Conservation (phyloP, 2,797 vertebrate genomes). For the Alosa sapidissima region DNA sequence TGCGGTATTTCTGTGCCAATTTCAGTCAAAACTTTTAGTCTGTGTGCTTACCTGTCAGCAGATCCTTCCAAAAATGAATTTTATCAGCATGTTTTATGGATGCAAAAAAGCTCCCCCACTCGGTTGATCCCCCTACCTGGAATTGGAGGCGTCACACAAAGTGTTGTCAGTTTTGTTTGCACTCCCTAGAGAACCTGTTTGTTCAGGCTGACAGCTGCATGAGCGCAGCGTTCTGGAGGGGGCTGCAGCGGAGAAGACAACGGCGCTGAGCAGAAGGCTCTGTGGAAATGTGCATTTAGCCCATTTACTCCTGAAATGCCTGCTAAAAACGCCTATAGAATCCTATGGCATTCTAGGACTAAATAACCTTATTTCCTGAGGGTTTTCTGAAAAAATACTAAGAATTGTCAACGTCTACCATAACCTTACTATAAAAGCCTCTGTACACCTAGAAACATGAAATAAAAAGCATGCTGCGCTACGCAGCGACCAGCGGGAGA, state of each 20-base stretch:
- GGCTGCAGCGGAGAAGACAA: no score
- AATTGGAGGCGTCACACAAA: background rate
- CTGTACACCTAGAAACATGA: no score
- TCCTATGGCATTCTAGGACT: no score
- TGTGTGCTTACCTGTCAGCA: background rate
- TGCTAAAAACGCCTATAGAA: no score
- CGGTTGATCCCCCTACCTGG: background rate
- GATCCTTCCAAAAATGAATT: background rate
- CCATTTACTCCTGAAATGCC: no score
- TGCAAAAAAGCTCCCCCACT: background rate
- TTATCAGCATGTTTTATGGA: background rate
- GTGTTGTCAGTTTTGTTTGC: slow-evolving; percentile 9
- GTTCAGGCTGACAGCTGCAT: slow-evolving; percentile 1
- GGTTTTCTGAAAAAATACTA: no score
- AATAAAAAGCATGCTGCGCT: no score
- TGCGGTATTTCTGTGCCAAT: background rate
- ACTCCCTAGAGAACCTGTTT: background rate
- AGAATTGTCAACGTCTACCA: no score
- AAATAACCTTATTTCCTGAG: no score
- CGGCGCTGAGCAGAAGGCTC: background rate
- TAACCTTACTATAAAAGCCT: no score
- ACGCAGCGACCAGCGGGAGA: no score
- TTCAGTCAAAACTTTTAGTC: background rate
- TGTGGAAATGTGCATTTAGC: background rate
- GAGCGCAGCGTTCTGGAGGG: background rate